A percentile compares a stretch with the other conserved stretches of the same genome.
Evolutionary conservation across 1,140 invertebrate species (phyloP).

Genomic region (Parasteatoda tepidariorum): DNA sequence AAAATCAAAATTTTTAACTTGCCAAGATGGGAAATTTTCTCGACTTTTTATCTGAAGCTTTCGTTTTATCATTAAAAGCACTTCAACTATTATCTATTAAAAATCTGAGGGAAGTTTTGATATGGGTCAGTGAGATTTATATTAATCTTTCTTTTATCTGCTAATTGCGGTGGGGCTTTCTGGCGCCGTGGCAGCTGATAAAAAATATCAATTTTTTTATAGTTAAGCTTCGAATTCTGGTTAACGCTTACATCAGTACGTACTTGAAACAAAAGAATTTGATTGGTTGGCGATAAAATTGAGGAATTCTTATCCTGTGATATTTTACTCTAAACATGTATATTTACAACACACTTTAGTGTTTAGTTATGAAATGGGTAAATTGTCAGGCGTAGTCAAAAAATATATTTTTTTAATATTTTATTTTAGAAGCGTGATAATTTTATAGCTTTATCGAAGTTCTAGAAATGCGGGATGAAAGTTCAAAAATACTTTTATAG

Average conservation of each 20-base stretch:
- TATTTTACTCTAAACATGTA: too few species aligned
- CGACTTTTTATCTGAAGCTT: not conserved
- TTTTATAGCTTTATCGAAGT: too few species aligned
- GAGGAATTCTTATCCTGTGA: too few species aligned
- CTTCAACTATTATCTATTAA: constrained; percentile 18
- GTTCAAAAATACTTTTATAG: too few species aligned
- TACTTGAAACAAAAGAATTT: not conserved
- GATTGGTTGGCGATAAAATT: not conserved
- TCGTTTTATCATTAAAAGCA: not conserved
- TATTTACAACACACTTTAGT: too few species aligned
- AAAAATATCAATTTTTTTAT: not conserved
- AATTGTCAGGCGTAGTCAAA: too few species aligned
- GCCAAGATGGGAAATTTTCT: not conserved
- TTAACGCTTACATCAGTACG: not conserved
- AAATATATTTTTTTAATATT: too few species aligned
- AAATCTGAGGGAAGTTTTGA: constrained; percentile 12
- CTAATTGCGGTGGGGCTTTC: not conserved
- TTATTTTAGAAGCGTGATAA: too few species aligned
- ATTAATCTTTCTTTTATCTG: constrained; percentile 13
- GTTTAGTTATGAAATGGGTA: too few species aligned
- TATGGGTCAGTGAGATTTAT: constrained; percentile 41
- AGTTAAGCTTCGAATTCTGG: constrained; percentile 10
- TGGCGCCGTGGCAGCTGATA: constrained; percentile 22
- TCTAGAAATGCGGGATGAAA: too few species aligned
- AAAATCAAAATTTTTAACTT: too few species aligned